Evolutionary conservation across 1,140 invertebrate species (phyloP), one percentile per base, ranked within the genome.

Genomic region (Stegodyphus dumicola): DNA sequence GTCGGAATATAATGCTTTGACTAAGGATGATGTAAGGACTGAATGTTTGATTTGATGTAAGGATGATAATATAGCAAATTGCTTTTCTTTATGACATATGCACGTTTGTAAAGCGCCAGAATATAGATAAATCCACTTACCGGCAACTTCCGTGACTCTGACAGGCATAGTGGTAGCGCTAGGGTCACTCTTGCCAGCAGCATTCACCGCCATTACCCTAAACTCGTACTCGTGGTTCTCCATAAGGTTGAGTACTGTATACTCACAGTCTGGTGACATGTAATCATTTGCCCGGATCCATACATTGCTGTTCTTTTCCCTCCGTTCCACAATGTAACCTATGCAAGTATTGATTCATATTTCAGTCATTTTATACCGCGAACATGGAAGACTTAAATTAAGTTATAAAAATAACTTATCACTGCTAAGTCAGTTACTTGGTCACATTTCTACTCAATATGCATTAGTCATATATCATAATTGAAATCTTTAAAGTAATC

Each of bases 241-340:
- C 95, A 73, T 94, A 92, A 66, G 90, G 96, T 96, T 89, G 95
- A 96, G 3, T 97, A 90, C 88, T 95, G 96, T 49, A 98, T 95
- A 96, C 53, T 93, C 93, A 7, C 94, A 93, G 88, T 96, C 95
- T 6, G 93, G 92, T 15, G 96, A 93, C 88, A 95, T 96, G 91
- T 97, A 97, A 88, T 97, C 96, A 89, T 96, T 97, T 90, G 94
- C 95, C 89, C 95, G 95, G 48, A 93, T 91, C 96, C 96, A 97
- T 3, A 95, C 91, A 94, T 93, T 87, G 94, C 94, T 77, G 96
- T 96, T 60, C 95, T 69, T 93, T 90, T 98, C 96, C 79, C 95
- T 76, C 2, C 87, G 76, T 79, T 88, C 87, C 13, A 88, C 74
- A 54, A 88, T 76, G 56, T 87, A 87, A n/a, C 86, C 86, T 87